Evolutionary conservation across 2,113 vertebrate genomes (phyloP), one percentile per base, ranked within the genome.

Genomic region (Thoracochromis brauschi): DNA sequence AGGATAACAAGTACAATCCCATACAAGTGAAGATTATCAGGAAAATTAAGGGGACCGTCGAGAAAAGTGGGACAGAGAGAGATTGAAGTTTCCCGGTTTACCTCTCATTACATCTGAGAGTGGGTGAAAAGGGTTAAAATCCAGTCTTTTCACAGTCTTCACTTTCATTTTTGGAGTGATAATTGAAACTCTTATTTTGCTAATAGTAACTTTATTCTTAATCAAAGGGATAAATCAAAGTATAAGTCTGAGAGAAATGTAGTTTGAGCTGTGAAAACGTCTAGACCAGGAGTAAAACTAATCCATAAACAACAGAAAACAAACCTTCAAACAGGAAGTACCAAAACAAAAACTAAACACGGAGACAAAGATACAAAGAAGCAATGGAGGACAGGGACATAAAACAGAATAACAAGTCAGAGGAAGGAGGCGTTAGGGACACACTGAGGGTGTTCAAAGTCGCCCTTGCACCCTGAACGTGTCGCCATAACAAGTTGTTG

Each of bases 221-320:
- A 65, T 65, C 60, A 35, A 65, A 65, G 60, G 9, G 60, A 35
- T 65, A n/a, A 35, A 65, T 65, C 60, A 65, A 65, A 35, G 60
- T n/a, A 35, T 65, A 12, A 65, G 10, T 38, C 60, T 65, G 60
- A 35, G 17, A 65, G 60, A 65, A 35, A 65, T 65, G 10, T 65
- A 12, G 31, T n/a, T 35, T 65, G 60, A 65, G 3, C 0, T 65
- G 17, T 38, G 60, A 65, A 65, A 65, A 65, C 0, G 2, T 65
- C 31, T 35, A 65, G 60, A 65, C 31, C 17, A 65, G 60, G 60
- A 65, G 0, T 65, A 35, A 65, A 65, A 35, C 60, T 38, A 38
- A 65, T 65, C 60, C 17, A 35, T 63, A 63, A 35, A 63, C 31
- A 63, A 63, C 3, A 63, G 60, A 65, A 65, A 65, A 38, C 31